phyloP scores from a whole-genome alignment of 2,888 invertebrate genomes.

The Conops quadrifasciatus region DNA sequence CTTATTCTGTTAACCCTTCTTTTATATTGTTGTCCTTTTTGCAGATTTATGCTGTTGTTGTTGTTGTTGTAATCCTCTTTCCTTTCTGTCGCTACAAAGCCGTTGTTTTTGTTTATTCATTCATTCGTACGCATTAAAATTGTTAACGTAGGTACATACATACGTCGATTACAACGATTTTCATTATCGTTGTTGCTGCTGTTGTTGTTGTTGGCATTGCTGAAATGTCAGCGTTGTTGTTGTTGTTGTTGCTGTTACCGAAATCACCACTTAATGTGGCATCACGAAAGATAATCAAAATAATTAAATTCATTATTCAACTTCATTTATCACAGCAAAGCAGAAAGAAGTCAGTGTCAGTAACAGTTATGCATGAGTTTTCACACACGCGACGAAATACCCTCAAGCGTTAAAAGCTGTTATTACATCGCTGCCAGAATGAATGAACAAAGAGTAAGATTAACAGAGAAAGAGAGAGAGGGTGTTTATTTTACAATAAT shows the following conservation, averaged over 20 bases:
- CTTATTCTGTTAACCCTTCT: not conserved
- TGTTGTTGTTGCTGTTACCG: constrained; percentile 32
- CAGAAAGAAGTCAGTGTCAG: constrained; percentile 6
- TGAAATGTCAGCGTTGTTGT: constrained; percentile 15
- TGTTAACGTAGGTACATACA: not conserved
- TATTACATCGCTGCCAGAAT: too few relatives aligned
- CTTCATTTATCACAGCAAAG: constrained; percentile 47
- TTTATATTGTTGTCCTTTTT: too few relatives aligned
- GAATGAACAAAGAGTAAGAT: not conserved
- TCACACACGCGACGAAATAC: not conserved
- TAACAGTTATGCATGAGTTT: too few relatives aligned
- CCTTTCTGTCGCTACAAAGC: too few relatives aligned
- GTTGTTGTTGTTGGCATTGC: constrained; percentile 23
- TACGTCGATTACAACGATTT: not conserved
- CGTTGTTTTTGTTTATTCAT: too few relatives aligned
- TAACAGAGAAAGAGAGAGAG: not conserved
- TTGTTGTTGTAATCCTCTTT: too few relatives aligned
- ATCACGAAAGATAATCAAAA: constrained; percentile 47
- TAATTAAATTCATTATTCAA: constrained; percentile 53
- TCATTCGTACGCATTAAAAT: too few relatives aligned
- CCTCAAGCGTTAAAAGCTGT: too few relatives aligned
- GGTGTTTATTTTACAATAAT: too few relatives aligned
- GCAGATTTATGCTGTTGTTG: too few relatives aligned
- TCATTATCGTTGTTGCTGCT: constrained; percentile 35
- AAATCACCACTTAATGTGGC: not conserved